Evolutionary conservation across 2,888 invertebrate genomes (phyloP), one percentile per base, ranked within the genome.

Genomic region (Stenodera caucasica): DNA sequence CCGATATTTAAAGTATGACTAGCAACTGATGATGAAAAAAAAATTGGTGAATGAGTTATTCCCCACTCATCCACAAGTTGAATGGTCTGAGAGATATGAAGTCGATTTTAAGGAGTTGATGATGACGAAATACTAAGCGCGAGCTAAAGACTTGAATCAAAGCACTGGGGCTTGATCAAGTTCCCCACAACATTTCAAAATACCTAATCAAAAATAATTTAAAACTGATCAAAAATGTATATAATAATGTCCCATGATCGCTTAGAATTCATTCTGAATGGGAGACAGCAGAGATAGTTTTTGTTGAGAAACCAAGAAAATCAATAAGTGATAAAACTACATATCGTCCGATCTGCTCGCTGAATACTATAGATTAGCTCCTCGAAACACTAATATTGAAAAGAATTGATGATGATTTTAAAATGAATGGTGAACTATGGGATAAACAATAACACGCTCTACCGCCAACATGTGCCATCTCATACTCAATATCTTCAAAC

Each of bases 1-100:
- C 57, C 15, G 14, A 58, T 64, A n/a, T 50, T 57, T 7, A 55
- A 56, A 55, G n/a, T 37, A 12, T 53, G 52, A 18, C 11, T 63
- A 26, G 5, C 56, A 0, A 55, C 60, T 30, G 14, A 54, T 29
- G 35, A n/a, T n/a, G 1, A 40, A 54, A 50, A 53, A 58, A 26
- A 33, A 58, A 18, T 49, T 63, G 26, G 37, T 54, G 9, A 29
- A 55, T 0, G 51, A 56, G 18, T 58, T 65, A 14, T 65, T 63
- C 40, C 62, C 65, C 7, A 18, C 18, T 4, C 61, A 63, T n/a
- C 35, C 5, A 35, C 26, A 2, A 49, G 4, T n/a, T 5, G 5
- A 60, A 57, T 11, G 45, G 7, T 6, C 57, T 35, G 26, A 21
- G 23, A 53, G 26, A 32, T 53, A 18, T 57, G 53, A 30, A 8